phyloP scores from a whole-genome alignment of 1,140 invertebrate species.

The Bicyclus anynana region DNA sequence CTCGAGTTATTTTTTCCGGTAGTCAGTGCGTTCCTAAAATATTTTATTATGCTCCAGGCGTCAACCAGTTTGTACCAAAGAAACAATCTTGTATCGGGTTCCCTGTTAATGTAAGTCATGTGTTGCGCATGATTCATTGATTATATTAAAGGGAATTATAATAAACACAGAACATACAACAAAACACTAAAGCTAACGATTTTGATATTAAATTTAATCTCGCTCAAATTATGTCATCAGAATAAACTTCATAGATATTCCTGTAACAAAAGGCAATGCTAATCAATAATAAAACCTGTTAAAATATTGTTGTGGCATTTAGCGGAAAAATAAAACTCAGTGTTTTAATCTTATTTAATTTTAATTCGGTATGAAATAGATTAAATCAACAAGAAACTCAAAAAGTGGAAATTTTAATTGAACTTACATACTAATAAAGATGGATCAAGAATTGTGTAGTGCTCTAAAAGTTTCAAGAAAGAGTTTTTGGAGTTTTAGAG shows the following conservation, averaged over 20 bases:
- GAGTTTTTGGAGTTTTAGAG: slow-evolving; percentile 12
- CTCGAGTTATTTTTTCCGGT: no score
- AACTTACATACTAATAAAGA: neutral
- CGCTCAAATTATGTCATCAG: neutral
- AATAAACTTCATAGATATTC: no score
- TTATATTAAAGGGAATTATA: neutral
- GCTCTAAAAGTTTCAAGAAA: neutral
- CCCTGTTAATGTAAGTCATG: neutral
- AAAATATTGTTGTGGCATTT: slow-evolving; percentile 22
- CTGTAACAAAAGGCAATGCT: no score
- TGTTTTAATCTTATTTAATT: neutral
- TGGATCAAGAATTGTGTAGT: slow-evolving; percentile 2
- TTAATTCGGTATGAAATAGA: neutral
- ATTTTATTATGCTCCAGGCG: neutral
- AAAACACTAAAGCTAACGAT: no score
- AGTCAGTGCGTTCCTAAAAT: no score
- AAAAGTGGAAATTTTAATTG: neutral
- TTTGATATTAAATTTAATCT: neutral
- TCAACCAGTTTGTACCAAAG: neutral
- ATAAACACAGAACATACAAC: no score
- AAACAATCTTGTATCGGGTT: neutral
- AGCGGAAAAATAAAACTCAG: neutral
- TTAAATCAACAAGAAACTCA: neutral
- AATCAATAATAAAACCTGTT: no score
- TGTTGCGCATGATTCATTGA: neutral